Evolutionary conservation across 1,140 invertebrate species (phyloP).

Genomic region (Pteromalus puparum): DNA sequence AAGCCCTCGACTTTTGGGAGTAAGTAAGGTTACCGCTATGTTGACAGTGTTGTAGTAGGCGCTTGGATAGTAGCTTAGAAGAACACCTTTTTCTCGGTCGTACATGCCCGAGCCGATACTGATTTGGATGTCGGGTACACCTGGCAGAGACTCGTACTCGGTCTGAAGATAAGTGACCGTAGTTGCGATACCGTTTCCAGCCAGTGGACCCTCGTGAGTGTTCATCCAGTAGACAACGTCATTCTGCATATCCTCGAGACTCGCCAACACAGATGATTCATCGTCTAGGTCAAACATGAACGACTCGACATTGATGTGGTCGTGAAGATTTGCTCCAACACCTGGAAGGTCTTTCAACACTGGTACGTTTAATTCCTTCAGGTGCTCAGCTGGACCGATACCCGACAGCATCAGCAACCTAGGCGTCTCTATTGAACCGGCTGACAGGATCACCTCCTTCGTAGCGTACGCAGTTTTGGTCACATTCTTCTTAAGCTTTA

Average conservation of each 20-base stretch:
- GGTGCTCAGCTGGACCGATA: slow-evolving; percentile 55
- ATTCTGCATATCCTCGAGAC: background rate
- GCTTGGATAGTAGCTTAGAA: background rate
- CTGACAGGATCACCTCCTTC: slow-evolving; percentile 76
- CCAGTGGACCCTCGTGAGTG: slow-evolving; percentile 24
- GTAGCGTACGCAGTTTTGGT: slow-evolving; percentile 64
- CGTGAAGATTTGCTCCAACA: slow-evolving; percentile 75
- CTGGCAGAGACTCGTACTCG: background rate
- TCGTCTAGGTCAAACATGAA: background rate
- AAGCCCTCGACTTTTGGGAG: slow-evolving; percentile 37
- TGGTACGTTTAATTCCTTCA: slow-evolving; percentile 59
- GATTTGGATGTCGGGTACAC: slow-evolving; percentile 45
- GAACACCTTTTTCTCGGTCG: background rate
- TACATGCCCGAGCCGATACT: background rate
- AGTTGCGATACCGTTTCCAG: background rate
- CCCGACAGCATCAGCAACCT: slow-evolving; percentile 73
- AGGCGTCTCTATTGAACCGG: slow-evolving; percentile 72
- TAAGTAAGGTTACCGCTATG: background rate
- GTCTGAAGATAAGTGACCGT: slow-evolving; percentile 6
- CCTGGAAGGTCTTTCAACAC: slow-evolving; percentile 61
- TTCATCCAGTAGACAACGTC: slow-evolving; percentile 34
- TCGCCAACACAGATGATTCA: background rate
- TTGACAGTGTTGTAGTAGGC: background rate
- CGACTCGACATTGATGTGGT: slow-evolving; percentile 68
- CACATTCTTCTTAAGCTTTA: background rate